Base-by-base conservation (phyloP, 1,140 invertebrate species). In the Ruditapes philippinarum region DNA sequence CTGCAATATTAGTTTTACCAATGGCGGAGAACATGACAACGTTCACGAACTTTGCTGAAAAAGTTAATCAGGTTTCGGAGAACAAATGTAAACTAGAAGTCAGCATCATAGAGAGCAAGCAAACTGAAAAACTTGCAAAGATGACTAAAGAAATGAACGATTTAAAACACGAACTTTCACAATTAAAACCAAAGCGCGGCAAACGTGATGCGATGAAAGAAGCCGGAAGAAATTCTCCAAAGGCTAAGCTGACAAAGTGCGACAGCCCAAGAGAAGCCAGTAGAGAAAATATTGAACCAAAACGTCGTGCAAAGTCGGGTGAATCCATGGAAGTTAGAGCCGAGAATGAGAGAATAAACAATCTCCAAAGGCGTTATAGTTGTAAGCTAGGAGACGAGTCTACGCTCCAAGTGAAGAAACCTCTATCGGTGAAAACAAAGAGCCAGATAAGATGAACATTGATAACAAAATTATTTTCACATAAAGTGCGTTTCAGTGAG, bases 131-230 rank as follows among this genome's bases (percentile, higher is more conserved):
- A 19, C 11, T 88, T 12, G 85, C 85, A 5, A 88, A 80, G 60
- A 65, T 88, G 85, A 78, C 70, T 1, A 88, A 88, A 54, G 74
- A 88, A 54, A 88, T 88, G 85, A 68, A 79, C 51, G 85, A 80
- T 2, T 40, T 88, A n/a, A 88, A 88, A 31, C 54, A 88, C n/a
- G 85, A 65, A 42, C 62, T 88, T 22, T 88, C 85, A 25, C 54
- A 80, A 38, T 51, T 88, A 9, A 80, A 79, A 36, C 51, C 76
- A 22, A 62, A 36, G 38, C 3, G 2, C 0, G 57, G 28, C 3
- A 88, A 88, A 40, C 74, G 85, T 9, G 85, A 51, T 40, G 76
- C 36, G 22, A 51, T 78, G n/a, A 88, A 88, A 54, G 85, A 88
- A 25, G 31, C 73, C 14, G 76, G 76, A 0, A 60, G 76, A 36